These are phyloP conservation scores for Chlorocebus sabaeus DNA, from an alignment of 2,113 vertebrate species.

Conservation along the genomic window DNA sequence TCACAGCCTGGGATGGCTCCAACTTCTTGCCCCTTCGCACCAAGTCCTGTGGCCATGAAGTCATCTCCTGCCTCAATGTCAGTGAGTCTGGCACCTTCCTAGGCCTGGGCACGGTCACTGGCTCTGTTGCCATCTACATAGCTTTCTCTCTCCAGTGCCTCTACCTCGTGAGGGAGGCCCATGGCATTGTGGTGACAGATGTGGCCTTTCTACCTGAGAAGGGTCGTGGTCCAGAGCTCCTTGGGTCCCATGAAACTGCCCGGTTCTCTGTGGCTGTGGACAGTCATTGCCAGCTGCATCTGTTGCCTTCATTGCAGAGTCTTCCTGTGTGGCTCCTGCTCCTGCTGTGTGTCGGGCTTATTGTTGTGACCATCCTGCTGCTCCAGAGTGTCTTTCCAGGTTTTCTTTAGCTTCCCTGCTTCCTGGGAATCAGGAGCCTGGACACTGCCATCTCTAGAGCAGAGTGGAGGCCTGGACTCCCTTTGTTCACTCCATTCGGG, in stretches of 20 bases:
- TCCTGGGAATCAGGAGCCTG: background rate
- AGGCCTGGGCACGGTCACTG: conserved; percentile 94
- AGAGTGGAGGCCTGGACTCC: background rate
- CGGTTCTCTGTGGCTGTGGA: conserved; percentile 96
- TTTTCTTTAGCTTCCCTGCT: conserved; percentile 84
- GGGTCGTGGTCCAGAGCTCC: conserved; percentile 82
- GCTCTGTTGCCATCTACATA: conserved; percentile 95
- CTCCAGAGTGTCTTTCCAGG: conserved; percentile 91
- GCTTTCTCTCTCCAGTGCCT: conserved; percentile 95
- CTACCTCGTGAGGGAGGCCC: conserved; percentile 94
- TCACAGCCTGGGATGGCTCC: conserved; percentile 96
- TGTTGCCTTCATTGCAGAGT: conserved; percentile 86
- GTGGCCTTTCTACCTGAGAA: conserved; percentile 91
- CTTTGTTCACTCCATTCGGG: background rate
- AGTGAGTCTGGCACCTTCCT: conserved; percentile 96
- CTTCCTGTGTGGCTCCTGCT: conserved; percentile 93
- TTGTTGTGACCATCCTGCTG: conserved; percentile 87
- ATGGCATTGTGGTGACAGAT: conserved; percentile 96
- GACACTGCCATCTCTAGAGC: conserved; percentile 7
- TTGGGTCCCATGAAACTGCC: conserved; percentile 88
- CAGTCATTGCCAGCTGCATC: conserved; percentile 93
- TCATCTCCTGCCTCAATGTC: conserved; percentile 91
- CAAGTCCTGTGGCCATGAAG: conserved; percentile 90
- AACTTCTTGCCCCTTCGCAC: conserved; percentile 93
- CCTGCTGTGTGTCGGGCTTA: conserved; percentile 87